Evolutionary conservation across 2,797 vertebrate genomes (phyloP), one percentile per base, ranked within the genome.

Genomic region (Threskiornis aethiopicus): DNA sequence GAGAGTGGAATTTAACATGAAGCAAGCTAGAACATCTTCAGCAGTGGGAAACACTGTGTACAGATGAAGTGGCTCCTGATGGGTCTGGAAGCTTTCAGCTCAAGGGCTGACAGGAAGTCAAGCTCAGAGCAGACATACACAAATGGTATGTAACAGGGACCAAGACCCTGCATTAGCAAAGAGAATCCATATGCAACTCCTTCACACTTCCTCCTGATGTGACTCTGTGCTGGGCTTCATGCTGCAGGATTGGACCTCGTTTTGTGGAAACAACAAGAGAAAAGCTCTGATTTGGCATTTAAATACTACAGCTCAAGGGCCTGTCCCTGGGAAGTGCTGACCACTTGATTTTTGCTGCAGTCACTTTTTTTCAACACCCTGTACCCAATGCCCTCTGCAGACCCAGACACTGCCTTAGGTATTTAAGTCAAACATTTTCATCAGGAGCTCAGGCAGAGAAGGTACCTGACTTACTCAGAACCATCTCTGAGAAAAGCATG

Each of bases 31-130:
- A 67, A 42, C 12, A 47, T 3, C 58, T 81, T n/a, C 37, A 54
- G 42, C 42, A 51, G 35, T 16, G 58, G 70, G 75, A 66, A 91
- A 57, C 41, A 19, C 9, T 16, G 3, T 0, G 11, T 13, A 11
- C 4, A 15, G 41, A 7, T 10, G 14, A 79, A 81, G 46, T 0
- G 0, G 33, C 8, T 79, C 33, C 29, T 70, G 31, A 20, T 26
- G 25, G 37, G 8, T 33, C 47, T 72, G 62, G 22, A 87, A 58
- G 19, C 1, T 3, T 66, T 64, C 47, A 70, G 35, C 16, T 65
- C n/a, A 58, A 18, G 42, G 1, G 1, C 46, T 80, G 57, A 75
- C 51, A 59, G 41, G 8, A 89, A 65, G 33, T 22, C 29, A 64
- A 33, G 26, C 52, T 33, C 37, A 51, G 52, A 87, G 26, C 29